phyloP scores from a whole-genome alignment of 2,888 invertebrate species.

The Drosophila mulleri region DNA sequence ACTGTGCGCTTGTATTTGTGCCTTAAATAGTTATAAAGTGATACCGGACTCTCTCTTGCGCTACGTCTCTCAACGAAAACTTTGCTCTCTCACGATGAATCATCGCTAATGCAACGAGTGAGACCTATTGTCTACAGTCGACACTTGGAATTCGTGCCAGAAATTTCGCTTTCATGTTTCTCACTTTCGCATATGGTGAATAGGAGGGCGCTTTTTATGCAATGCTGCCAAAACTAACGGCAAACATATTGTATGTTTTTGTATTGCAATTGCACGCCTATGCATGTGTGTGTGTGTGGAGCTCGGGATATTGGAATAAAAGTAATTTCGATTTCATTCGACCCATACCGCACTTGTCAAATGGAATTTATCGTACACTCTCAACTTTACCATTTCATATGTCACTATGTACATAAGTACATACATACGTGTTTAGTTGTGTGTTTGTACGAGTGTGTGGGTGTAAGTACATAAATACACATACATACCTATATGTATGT shows the following conservation, averaged over 20 bases:
- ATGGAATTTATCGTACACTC: conserved; percentile 27
- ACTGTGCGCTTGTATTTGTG: conserved; percentile 34
- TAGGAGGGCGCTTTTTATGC: conserved; percentile 58
- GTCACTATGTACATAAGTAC: neutral
- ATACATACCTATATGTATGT: neutral
- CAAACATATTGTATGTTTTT: conserved; percentile 23
- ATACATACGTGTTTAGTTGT: neutral
- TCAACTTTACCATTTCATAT: conserved; percentile 71
- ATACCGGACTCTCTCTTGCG: neutral
- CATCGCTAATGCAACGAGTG: conserved; percentile 50
- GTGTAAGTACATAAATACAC: neutral
- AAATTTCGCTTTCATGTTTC: conserved; percentile 80
- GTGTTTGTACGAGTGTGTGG: neutral
- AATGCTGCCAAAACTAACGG: conserved; percentile 39
- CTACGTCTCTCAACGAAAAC: too few species aligned
- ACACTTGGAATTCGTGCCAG: conserved; percentile 74
- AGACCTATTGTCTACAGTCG: conserved; percentile 71
- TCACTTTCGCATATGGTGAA: conserved; percentile 38
- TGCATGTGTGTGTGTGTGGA: conserved; percentile 3
- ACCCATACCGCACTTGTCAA: conserved; percentile 16
- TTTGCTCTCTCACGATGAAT: conserved; percentile 53
- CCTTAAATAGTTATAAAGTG: conserved; percentile 34
- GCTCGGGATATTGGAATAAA: conserved; percentile 32
- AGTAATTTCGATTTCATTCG: conserved; percentile 63
- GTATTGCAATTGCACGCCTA: conserved; percentile 8